Evolutionary conservation across 2,113 vertebrate genomes (phyloP).

Genomic region (Brienomyrus brachyistius): DNA sequence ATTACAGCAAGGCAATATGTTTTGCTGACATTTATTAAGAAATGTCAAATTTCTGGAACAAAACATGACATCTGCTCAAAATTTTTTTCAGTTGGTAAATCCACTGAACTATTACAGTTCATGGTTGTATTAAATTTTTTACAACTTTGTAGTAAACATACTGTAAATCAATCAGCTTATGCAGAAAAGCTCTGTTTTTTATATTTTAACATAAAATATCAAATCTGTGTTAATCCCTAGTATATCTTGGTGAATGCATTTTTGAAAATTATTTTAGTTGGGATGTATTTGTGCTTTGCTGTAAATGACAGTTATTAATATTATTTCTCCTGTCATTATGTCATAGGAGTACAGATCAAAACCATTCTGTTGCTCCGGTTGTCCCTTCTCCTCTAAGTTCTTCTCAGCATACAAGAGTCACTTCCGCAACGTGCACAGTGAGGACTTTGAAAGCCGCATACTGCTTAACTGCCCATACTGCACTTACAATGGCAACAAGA

Average conservation of each 20-base stretch:
- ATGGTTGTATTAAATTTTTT: neutral
- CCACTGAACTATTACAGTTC: neutral
- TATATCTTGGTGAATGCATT: neutral
- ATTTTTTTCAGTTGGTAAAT: neutral
- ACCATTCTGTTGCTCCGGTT: constrained; percentile 98
- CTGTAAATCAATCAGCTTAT: neutral
- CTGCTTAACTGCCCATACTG: constrained; percentile 98
- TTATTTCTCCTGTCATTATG: constrained; percentile 21
- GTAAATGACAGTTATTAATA: neutral
- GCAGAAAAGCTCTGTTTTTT: neutral
- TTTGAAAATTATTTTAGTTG: neutral
- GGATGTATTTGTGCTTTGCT: neutral
- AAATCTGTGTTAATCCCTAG: neutral
- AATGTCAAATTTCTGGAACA: neutral
- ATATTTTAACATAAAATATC: neutral
- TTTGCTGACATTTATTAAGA: neutral
- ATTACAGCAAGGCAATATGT: neutral
- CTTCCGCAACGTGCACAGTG: constrained; percentile 96
- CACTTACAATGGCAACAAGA: constrained; percentile 99
- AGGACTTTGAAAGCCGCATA: constrained; percentile 98
- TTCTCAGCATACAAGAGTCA: constrained; percentile 99
- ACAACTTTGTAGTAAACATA: too few species aligned
- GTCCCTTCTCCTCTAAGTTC: constrained; percentile 96
- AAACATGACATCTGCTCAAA: neutral
- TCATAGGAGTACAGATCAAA: constrained; percentile 93